A percentile compares a stretch with the other conserved stretches of the same genome.
phyloP scores from a whole-genome alignment of 2,113 vertebrate species.

The Microcebus lehilahytsara region DNA sequence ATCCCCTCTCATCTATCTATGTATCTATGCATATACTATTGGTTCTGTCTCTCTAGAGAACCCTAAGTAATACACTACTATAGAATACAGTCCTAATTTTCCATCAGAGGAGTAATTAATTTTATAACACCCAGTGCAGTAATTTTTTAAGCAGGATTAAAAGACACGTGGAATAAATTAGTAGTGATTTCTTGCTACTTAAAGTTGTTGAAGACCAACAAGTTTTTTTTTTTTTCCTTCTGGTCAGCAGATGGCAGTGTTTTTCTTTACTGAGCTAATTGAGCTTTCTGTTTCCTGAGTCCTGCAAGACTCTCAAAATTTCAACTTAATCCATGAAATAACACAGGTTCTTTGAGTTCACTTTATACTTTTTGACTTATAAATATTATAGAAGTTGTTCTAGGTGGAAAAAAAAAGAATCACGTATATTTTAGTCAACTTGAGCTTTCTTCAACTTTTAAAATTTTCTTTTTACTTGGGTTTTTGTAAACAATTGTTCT shows the following conservation, averaged over 20 bases:
- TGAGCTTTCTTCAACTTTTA: conserved; percentile 7
- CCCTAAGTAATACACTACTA: background rate
- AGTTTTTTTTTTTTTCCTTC: background rate
- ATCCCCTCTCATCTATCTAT: background rate
- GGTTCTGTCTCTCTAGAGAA: background rate
- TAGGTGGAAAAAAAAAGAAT: background rate
- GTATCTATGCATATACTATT: background rate
- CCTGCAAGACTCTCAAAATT: background rate
- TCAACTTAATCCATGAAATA: background rate
- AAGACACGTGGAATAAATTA: background rate
- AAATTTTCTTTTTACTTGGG: background rate
- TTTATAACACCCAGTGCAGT: background rate
- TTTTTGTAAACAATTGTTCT: background rate
- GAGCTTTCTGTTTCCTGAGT: background rate
- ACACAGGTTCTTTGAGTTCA: background rate
- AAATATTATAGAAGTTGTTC: background rate
- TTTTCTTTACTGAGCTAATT: conserved; percentile 60
- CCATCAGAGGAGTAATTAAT: background rate
- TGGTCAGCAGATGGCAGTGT: conserved; percentile 74
- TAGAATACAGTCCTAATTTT: background rate
- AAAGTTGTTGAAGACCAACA: background rate
- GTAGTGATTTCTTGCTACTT: background rate
- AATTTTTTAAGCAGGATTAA: background rate
- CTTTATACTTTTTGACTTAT: background rate
- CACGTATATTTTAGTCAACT: background rate